A percentile compares a stretch with the other conserved stretches of the same genome.
These are phyloP conservation scores for Tenodera sinensis DNA, from an alignment of 2,888 invertebrate species.

Conservation along the genomic window DNA sequence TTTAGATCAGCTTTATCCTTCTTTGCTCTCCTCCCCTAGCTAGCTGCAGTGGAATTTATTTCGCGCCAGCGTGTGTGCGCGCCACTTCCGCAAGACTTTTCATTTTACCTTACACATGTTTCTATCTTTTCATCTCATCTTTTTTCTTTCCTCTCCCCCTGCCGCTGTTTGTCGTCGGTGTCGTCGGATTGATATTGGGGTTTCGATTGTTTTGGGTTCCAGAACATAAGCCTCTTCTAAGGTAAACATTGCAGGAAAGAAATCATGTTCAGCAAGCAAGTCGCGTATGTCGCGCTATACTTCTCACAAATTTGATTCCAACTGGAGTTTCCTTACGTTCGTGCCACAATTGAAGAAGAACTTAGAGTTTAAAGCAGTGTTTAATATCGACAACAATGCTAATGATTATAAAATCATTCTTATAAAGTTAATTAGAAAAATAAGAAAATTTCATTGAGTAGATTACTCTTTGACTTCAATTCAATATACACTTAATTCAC, in stretches of 20 bases:
- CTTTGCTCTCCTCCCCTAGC: not conserved
- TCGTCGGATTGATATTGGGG: not conserved
- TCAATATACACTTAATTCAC: too few species aligned
- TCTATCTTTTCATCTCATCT: not conserved
- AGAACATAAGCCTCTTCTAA: not conserved
- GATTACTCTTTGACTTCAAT: too few species aligned
- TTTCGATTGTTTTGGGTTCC: not conserved
- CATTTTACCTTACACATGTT: conserved; percentile 2
- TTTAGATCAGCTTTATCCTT: conserved; percentile 10
- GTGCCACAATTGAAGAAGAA: too few species aligned
- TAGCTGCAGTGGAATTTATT: not conserved
- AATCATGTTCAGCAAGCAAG: not conserved
- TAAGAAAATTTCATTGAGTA: too few species aligned
- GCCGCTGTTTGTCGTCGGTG: not conserved
- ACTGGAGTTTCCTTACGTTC: not conserved
- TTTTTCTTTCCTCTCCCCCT: not conserved
- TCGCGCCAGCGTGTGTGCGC: not conserved
- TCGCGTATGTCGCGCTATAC: not conserved
- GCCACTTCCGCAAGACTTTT: not conserved
- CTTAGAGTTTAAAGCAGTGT: too few species aligned
- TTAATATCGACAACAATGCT: too few species aligned
- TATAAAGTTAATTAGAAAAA: too few species aligned
- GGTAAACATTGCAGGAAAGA: not conserved
- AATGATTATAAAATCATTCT: too few species aligned
- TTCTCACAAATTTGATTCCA: not conserved